phyloP scores from a whole-genome alignment of 2,888 invertebrate species.

The Phaedon cochleariae region DNA sequence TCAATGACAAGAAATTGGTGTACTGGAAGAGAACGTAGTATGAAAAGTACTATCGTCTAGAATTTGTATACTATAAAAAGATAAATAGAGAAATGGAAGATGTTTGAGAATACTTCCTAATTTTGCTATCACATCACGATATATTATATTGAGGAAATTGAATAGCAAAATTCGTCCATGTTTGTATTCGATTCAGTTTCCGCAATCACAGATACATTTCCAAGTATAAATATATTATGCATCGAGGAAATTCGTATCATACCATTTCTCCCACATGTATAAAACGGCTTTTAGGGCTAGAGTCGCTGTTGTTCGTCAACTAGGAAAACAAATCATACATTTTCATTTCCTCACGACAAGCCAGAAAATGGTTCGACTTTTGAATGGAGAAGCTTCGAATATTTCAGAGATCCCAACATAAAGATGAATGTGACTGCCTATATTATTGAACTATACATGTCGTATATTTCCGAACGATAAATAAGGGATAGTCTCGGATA shows the following conservation, averaged over 20 bases:
- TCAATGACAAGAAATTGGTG: too few relatives aligned
- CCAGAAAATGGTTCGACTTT: too few relatives aligned
- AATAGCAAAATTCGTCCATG: not conserved
- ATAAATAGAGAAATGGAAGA: too few relatives aligned
- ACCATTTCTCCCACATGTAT: not conserved
- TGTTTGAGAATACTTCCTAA: too few relatives aligned
- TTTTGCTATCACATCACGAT: too few relatives aligned
- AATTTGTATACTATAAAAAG: too few relatives aligned
- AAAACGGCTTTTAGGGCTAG: not conserved
- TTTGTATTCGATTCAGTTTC: not conserved
- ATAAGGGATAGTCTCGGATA: not conserved
- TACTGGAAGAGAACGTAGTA: too few relatives aligned
- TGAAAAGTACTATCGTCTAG: too few relatives aligned
- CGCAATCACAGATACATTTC: not conserved
- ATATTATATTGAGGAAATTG: not conserved
- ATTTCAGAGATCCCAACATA: not conserved
- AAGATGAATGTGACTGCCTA: too few relatives aligned
- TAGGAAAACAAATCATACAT: not conserved
- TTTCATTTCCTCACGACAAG: not conserved
- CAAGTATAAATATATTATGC: too few relatives aligned
- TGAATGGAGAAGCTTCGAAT: not conserved
- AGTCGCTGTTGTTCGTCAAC: too few relatives aligned
- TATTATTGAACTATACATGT: too few relatives aligned
- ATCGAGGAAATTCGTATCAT: not conserved
- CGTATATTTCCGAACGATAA: not conserved